Evolutionary conservation across 1,140 invertebrate genomes (phyloP), one percentile per base, ranked within the genome.

Genomic region (Micrasema minimum): DNA sequence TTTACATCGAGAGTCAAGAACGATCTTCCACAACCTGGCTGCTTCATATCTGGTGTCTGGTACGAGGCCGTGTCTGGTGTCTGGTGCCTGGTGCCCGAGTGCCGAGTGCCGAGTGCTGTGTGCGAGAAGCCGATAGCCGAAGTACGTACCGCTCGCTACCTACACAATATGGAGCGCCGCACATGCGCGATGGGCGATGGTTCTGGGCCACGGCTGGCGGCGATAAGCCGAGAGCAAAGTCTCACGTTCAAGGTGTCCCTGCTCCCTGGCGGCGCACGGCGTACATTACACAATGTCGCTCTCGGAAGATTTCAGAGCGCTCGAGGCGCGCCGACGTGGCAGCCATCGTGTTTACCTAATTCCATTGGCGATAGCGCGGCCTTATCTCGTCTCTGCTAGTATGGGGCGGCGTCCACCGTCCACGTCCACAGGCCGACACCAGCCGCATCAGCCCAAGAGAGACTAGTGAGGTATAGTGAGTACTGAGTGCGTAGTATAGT

Each of bases 181-280:
- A 59, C 55, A 59, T 41, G 55, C 35, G 55, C 55, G 37, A 57
- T 37, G 53, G 53, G 53, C 31, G 55, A 59, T 59, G 55, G 55
- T 31, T 31, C 55, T 31, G 16, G 55, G 55, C 55, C 22, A 35
- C 37, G 55, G 35, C 55, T 23, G 61, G 11, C 41, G 43, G 53
- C 37, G 61, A 46, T 48, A 64, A 64, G 43, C 16, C 61, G 61
- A 64, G 43, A 64, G 61, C 23, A 46, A 48, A 64, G 61, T 64
- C 61, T 46, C 16, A 14, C 43, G 61, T 26, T 31, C 61, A 31
- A 46, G 61, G 45, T 64, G 61, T 64, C 61, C 37, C 57, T 26
- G 59, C 59, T 35, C 50, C 50, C 50, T 53, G 50, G 16, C 2
- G 3, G 22, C 46, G 46, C 16, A 48, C 50, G 23, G 20, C 37